Base-by-base conservation (phyloP, 2,797 vertebrate genomes). In the Oreonectes daqikongensis region DNA sequence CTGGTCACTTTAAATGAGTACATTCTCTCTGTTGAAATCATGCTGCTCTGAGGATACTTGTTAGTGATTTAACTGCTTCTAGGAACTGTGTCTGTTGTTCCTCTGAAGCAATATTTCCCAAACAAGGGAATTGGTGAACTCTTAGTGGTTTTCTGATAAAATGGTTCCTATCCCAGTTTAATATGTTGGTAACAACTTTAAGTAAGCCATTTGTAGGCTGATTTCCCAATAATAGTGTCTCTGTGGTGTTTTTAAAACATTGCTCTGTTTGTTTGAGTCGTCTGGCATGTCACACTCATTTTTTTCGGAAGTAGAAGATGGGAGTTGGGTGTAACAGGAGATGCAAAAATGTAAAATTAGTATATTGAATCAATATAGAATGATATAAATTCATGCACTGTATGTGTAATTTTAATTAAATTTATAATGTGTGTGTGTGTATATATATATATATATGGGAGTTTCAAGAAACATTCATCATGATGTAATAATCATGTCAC, bases 1-100 rank as follows among this genome's bases (percentile, higher is more conserved):
- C 32, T 68, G 46, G 66, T 76, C 76, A 66, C 5, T 38, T 72
- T 52, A 59, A 50, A 79, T 72, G 68, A 63, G 66, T 68, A 67
- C n/a, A 32, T 18, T 75, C 38, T 17, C 35, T 60, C 3, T 50
- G n/a, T 35, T 48, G 28, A 55, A 55, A 24, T 55, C 2, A 42
- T 53, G 12, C 12, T 17, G 32, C 44, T 35, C 10, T 11, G 12
- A 53, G 52, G 48, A 52, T 20, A 52, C 48, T 52, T 52, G 48
- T 52, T 9, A 52, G n/a, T 52, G 50, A 7, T 20, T 52, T 52
- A 52, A 22, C 50, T 52, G 50, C 20, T 52, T 10, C n/a, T 10
- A 52, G 50, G 20, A 17, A 52, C n/a, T 52, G n/a, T 52, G n/a
- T 52, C 48, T 9, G 8, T 52, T 52, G 2, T 9, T 52, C n/a